Conservation (phyloP, 1,140 invertebrate genomes). For the Pseudomyrmex dendroicus region DNA sequence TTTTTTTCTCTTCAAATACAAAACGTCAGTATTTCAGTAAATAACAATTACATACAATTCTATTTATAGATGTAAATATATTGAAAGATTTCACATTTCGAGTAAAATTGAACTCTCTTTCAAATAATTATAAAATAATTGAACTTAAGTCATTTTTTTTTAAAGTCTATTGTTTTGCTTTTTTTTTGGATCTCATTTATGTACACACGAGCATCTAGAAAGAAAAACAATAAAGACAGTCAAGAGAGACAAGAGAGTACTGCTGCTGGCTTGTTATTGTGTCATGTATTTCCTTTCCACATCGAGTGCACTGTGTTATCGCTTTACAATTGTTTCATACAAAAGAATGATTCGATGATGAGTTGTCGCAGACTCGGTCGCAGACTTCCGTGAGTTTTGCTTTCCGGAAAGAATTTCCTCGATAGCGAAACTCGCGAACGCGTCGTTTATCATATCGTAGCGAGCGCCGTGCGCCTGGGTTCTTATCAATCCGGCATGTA, state of each 20-base stretch:
- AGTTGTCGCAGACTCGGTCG: conserved; percentile 24
- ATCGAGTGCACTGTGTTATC: conserved; percentile 75
- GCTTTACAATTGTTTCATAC: conserved; percentile 71
- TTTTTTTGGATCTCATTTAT: neutral
- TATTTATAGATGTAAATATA: too few relatives aligned
- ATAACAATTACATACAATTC: too few relatives aligned
- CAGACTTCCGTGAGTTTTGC: neutral
- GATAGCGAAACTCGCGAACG: neutral
- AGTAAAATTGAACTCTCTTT: too few relatives aligned
- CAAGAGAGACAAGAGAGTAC: neutral
- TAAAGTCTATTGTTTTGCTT: neutral
- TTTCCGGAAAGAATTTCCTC: neutral
- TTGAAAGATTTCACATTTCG: too few relatives aligned
- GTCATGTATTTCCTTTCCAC: conserved; percentile 74
- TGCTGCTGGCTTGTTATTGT: conserved; percentile 63
- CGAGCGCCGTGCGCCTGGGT: neutral
- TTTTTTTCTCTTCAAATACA: neutral
- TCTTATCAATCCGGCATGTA: conserved; percentile 2
- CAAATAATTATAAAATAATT: too few relatives aligned
- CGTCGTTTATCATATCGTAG: neutral
- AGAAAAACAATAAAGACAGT: neutral
- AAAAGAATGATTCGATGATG: conserved; percentile 69
- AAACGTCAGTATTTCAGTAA: too few relatives aligned
- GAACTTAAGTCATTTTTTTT: too few relatives aligned
- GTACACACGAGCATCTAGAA: neutral